Base-by-base conservation (phyloP, 2,888 invertebrate species). In the Drosophila emarginata region DNA sequence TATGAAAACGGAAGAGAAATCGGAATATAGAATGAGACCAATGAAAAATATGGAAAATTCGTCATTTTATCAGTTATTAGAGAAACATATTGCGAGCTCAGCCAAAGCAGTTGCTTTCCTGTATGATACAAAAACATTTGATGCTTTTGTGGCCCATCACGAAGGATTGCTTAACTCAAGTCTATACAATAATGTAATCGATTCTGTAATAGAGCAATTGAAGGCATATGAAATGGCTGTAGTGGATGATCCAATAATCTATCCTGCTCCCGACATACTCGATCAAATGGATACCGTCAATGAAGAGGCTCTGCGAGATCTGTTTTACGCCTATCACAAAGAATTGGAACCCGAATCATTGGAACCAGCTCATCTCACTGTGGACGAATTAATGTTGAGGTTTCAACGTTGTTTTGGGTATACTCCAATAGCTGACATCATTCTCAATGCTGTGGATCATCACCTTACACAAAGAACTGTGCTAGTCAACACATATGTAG, bases 51-150 rank as follows among this genome's bases (percentile, higher is more conserved):
- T 14, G 0, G 1, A 11, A 2, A 14, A 7, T 3, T 45, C 28
- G 3, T 23, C 9, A 5, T 14, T 79, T 0, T 64, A 68, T 26
- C 5, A 21, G 4, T 54, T 78, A 2, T 40, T 79, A 3, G 15
- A 40, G 23, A 12, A 51, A 1, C 79, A 79, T 11, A 28, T 79
- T 4, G 0, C 2, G 12, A 5, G n/a, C 0, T 61, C 67, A 0
- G 56, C 68, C 2, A 7, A 9, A 0, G 28, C 71, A 0, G 4
- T 74, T 2, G 63, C 68, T 0, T 9, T 57, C 4, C 69, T 79
- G 1, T 61, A 15, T 14, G 69, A 79, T 18, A 61, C 9, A n/a
- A 62, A 4, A 61, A 2, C 32, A 32, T 18, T 18, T 1, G 1
- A 4, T 21, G 1, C 3, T 11, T 12, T 45, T 45, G 14, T 11